Base-by-base conservation (phyloP, 64 coral and sea anemone genomes). In the Actinia tenebrosa region DNA sequence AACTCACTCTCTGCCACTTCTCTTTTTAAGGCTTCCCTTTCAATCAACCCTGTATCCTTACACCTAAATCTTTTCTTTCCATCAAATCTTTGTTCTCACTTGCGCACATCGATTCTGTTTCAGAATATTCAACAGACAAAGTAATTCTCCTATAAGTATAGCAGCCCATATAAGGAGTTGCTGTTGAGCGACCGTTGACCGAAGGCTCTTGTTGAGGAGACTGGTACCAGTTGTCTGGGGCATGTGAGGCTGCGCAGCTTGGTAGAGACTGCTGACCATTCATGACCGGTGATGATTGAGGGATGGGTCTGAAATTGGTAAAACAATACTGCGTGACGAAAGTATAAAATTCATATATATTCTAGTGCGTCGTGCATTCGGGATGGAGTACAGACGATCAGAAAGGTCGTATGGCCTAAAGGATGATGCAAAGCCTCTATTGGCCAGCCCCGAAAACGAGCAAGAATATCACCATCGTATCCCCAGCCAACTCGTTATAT, bases 131-230 rank as follows among this genome's bases (percentile, higher is more conserved):
- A n/a, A 86, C 69, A 50, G 27, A n/a, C 46, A 17, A 30, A 19
- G 90, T 92, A 46, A 87, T 92, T 47, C 90, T 83, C 46, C 90
- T 54, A 50, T 87, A 92, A 6, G 90, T 85, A 30, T 85, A 87
- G 44, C 50, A 92, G 22, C 90, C 86, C 78, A 87, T 59, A 82
- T 80, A 79, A 60, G 90, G 79, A 53, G 52, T 78, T 45, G 72
- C 19, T 23, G 45, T n/a, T 16, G 56, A 44, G 45, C 17, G 19
- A 4, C 20, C 42, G 77, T 63, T 64, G 45, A 20, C 46, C 19
- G 60, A 58, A 44, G 60, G 53, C 30, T 87, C 90, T 87, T 87
- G 59, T 56, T 77, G 84, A 22, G 53, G 45, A 19, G 63, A 83
- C 26, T 47, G 85, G 79, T 87, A 81, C 84, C 84, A 87, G 78